Percentiles rank a stretch among this genome's conserved stretches.
Conservation (phyloP, 1,140 invertebrate genomes). For the Copidosoma floridanum region DNA sequence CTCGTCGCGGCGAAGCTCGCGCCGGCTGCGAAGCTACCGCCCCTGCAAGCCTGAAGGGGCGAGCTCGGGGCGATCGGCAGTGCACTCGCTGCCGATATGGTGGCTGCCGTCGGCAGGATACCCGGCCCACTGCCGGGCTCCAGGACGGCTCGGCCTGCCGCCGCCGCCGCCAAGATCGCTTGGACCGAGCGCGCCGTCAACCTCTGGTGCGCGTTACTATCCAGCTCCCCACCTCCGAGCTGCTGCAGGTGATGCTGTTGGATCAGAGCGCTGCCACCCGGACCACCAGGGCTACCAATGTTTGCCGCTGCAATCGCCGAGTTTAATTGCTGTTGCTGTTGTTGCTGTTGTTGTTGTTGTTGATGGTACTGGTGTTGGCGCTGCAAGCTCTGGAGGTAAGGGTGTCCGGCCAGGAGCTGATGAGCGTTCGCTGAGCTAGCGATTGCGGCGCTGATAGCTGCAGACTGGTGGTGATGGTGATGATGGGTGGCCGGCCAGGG, state of each 20-base stretch:
- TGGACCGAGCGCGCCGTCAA: conserved; percentile 10
- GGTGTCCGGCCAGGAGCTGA: neutral
- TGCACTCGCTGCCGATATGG: neutral
- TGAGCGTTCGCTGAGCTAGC: neutral
- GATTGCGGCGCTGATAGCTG: neutral
- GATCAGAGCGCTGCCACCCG: neutral
- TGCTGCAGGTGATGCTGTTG: neutral
- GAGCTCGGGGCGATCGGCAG: too few relatives aligned
- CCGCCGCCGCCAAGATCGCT: conserved; percentile 9
- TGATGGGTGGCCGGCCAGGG: neutral
- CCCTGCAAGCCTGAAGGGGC: conserved; percentile 2
- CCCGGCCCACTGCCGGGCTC: neutral
- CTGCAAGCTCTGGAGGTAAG: neutral
- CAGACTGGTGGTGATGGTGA: neutral
- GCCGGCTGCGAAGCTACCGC: conserved; percentile 18
- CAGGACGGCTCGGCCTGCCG: conserved; percentile 12
- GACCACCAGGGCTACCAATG: too few relatives aligned
- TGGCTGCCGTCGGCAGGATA: neutral
- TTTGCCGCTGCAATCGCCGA: neutral
- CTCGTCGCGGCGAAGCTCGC: conserved; percentile 40
- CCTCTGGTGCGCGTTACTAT: neutral
- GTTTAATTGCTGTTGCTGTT: neutral
- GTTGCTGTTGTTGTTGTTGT: neutral
- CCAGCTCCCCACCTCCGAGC: neutral
- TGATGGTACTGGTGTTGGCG: neutral